Evolutionary conservation across 2,888 invertebrate genomes (phyloP), one percentile per base, ranked within the genome.

Genomic region (Elmis aenea): DNA sequence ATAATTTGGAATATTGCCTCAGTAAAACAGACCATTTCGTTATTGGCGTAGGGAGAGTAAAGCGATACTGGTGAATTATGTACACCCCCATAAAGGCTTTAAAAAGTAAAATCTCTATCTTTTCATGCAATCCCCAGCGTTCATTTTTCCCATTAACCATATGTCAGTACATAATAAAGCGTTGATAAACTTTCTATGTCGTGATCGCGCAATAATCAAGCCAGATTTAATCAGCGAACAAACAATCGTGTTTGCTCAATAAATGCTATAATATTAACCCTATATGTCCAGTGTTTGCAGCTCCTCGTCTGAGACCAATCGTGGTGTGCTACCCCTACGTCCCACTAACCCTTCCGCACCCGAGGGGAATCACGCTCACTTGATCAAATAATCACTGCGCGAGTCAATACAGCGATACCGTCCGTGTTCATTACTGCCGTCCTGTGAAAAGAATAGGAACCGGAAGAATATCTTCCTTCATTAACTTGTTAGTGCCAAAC

Each of bases 231-330:
- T 59, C 57, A 56, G 51, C 56, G 52, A 50, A 51, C 54, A 59
- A 59, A 58, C 51, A 54, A 45, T 25, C 15, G 33, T 57, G 55
- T 60, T 59, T 59, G 48, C 52, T 53, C 50, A 46, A 50, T 55
- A 55, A 59, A 60, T 58, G 54, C 52, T 58, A 49, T 58, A 57
- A 48, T 54, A 59, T 58, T 57, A 58, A 58, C 58, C 51, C 54
- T 54, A 45, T 54, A 55, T 55, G 59, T 58, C 55, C 57, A 53
- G 50, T 58, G 54, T 58, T 58, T 58, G 54, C 54, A 50, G 41
- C 42, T 50, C 49, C 57, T 55, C 56, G 52, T 58, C 55, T 55
- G 56, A 56, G 56, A 56, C 56, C 57, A 52, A 58, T 59, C 55
- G 51, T 44, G 41, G 41, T 46, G 42, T 46, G 46, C 45, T 39